phyloP scores from a whole-genome alignment of 1,140 invertebrate genomes.

The Polypedilum vanderplanki region DNA sequence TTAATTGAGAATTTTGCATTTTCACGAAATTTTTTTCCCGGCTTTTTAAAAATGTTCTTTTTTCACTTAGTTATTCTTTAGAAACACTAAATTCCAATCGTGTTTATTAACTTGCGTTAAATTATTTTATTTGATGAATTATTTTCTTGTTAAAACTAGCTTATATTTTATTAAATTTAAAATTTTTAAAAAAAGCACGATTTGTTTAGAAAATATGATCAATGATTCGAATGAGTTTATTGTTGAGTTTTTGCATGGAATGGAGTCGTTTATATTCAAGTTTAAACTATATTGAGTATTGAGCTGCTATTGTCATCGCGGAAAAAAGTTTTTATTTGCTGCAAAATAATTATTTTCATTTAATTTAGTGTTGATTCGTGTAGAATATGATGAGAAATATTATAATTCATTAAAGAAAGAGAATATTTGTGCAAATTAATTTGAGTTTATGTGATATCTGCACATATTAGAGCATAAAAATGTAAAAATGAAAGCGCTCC shows the following conservation, averaged over 20 bases:
- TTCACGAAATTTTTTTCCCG: neutral
- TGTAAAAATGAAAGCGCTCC: neutral
- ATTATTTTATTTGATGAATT: no score
- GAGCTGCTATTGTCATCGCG: no score
- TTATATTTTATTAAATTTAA: no score
- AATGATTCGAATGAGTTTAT: no score
- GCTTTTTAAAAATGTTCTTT: neutral
- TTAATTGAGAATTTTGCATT: constrained; percentile 30
- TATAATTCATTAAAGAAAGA: neutral
- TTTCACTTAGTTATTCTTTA: neutral
- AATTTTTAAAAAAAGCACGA: no score
- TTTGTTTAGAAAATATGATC: no score
- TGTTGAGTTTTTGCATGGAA: no score
- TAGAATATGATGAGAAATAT: neutral
- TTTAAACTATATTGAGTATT: no score
- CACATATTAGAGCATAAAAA: neutral
- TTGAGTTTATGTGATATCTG: neutral
- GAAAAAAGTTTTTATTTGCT: constrained; percentile 5
- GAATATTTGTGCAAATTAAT: neutral
- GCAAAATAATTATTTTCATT: neutral
- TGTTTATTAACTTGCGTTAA: no score
- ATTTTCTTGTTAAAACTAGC: no score
- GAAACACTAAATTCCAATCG: no score
- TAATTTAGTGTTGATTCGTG: neutral
- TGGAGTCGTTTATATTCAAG: no score